Evolutionary conservation across 2,888 invertebrate species (phyloP).

Genomic region (Yponomeuta evonymella): DNA sequence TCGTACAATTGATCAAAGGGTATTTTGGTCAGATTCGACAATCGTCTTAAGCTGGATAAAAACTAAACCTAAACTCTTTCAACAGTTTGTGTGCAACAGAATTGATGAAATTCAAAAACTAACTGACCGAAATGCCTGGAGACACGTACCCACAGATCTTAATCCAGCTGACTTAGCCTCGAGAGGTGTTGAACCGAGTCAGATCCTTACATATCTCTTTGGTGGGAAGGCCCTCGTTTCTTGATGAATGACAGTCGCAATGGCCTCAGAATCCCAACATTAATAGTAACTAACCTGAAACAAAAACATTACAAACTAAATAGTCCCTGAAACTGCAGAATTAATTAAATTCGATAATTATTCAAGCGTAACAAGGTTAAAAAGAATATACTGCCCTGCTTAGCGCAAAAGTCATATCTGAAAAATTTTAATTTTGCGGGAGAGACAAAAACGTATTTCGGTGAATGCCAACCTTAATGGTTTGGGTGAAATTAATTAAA

Average conservation of each 20-base stretch:
- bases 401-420: constrained; percentile 5
- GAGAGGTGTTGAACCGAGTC: constrained; percentile 12
- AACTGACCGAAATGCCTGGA: constrained; percentile 4
- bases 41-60: constrained; percentile 11
- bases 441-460: constrained; percentile 7
- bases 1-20: neutral
- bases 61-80: constrained; percentile 7
- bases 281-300: too few relatives aligned
- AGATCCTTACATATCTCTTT: neutral
- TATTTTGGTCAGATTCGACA: constrained; percentile 16
- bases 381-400: constrained; percentile 4
- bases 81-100: constrained; percentile 10
- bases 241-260: neutral
- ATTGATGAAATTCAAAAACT: constrained; percentile 8
- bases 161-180: constrained; percentile 17
- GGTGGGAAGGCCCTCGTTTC: constrained; percentile 13
- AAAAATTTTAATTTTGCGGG: constrained; percentile 1
- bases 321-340: too few relatives aligned
- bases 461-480: constrained; percentile 3
- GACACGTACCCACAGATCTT: constrained; percentile 5
- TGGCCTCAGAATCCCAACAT: constrained; percentile 11
- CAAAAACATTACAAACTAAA: too few relatives aligned
- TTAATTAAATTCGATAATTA: too few relatives aligned
- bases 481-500: neutral
- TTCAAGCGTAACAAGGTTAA: too few relatives aligned